Evolutionary conservation across 2,113 vertebrate genomes (phyloP).

Genomic region (Peucedramus taeniatus): DNA sequence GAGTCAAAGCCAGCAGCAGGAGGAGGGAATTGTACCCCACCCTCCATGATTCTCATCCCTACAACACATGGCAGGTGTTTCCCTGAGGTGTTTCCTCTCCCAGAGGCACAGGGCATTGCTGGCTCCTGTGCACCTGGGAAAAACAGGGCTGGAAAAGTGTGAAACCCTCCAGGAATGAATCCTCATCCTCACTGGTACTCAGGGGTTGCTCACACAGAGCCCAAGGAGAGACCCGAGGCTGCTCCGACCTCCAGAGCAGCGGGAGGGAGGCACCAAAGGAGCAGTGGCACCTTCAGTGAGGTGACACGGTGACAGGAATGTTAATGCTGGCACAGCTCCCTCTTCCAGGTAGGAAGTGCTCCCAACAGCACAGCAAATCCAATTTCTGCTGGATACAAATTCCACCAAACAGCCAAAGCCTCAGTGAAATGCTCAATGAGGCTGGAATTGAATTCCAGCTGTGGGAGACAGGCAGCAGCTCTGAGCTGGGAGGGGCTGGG

Average conservation of each 20-base stretch:
- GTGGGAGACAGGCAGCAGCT: background rate
- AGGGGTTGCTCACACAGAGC: background rate
- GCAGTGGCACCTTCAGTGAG: background rate
- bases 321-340: background rate
- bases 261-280: background rate
- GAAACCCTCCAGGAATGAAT: background rate
- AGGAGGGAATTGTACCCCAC: background rate
- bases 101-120: background rate
- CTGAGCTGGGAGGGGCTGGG: background rate
- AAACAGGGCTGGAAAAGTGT: background rate
- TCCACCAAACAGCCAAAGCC: background rate
- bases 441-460: background rate
- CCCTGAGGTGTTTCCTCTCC: background rate
- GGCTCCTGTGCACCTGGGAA: background rate
- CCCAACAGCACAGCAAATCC: background rate
- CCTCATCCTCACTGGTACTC: fast-evolving
- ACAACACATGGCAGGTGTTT: background rate
- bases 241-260: background rate
- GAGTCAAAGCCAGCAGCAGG: background rate
- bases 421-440: background rate
- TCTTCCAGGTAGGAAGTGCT: background rate
- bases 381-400: background rate
- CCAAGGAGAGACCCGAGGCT: background rate
- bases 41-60: background rate
- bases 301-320: background rate